Base-by-base conservation (phyloP, 2,113 vertebrate species). In the Rissa tridactyla region DNA sequence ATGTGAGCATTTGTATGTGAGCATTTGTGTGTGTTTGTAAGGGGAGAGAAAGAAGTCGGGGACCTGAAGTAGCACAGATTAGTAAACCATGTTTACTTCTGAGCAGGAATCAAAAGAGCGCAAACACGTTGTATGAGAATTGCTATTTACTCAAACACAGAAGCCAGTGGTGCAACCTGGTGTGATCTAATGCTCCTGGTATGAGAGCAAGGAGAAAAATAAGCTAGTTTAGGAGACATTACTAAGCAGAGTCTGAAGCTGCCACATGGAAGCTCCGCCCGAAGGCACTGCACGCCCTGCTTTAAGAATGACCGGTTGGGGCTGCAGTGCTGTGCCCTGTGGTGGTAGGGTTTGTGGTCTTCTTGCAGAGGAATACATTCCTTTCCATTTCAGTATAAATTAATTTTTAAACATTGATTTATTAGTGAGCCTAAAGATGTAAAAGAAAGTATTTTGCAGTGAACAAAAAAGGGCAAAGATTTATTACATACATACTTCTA, bases 241-340 rank as follows among this genome's bases (percentile, higher is more conserved):
- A 25, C n/a, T 71, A 51, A 70, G 26, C 57, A 75, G 60, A 55
- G 46, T 36, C n/a, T 38, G 70, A 60, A 91, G 73, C 29, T 79
- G 49, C 42, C 7, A 2, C 32, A 6, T 6, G 15, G 30, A 27
- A 51, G 29, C 49, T 58, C 15, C 86, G 36, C 36, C 38, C 27
- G 8, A 44, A 49, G 69, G 29, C 1, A 0, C 15, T 22, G 29
- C 40, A 32, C 2, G 0, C 13, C 18, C 30, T 71, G 57, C 62
- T 90, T 75, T 36, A 62, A 29, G 58, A 92, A 52, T 11, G 32
- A 65, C 13, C 0, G 0, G 11, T 29, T n/a, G n/a, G 47, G 58
- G 61, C 61, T 82, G 36, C 5, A 1, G 0, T 26, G 34, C 71
- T 23, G 42, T 60, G 72, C 21, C 46, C 36, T 13, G 29, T 13